These are phyloP conservation scores for Spheniscus mendiculus DNA, from an alignment of 2,113 vertebrate genomes.

Conservation along the genomic window DNA sequence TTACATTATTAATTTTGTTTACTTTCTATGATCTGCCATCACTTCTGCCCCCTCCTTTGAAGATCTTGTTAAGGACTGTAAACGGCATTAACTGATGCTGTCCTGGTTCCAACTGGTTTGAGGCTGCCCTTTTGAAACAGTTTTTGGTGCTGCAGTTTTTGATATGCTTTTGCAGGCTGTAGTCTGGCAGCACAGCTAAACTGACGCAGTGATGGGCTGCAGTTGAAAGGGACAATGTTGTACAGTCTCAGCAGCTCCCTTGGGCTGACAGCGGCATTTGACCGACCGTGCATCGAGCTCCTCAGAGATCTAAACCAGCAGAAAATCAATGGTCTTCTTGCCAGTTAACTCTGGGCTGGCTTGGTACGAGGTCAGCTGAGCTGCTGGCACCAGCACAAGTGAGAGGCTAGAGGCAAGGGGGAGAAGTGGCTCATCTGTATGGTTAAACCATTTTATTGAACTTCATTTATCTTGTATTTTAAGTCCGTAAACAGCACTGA, in stretches of 20 bases:
- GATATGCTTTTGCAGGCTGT: background rate
- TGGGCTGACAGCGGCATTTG: background rate
- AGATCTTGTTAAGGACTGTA: background rate
- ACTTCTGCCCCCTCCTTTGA: background rate
- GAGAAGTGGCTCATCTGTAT: background rate
- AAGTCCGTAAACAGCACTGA: background rate
- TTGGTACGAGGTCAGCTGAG: background rate
- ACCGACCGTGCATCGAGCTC: rapidly evolving
- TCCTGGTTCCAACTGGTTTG: background rate
- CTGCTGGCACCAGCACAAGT: background rate
- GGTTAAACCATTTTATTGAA: background rate
- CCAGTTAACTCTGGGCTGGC: background rate
- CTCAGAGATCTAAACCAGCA: background rate
- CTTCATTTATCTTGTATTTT: background rate
- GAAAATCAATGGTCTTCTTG: background rate
- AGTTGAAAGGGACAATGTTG: background rate
- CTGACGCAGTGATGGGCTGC: background rate
- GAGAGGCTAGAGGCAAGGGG: background rate
- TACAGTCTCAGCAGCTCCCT: background rate
- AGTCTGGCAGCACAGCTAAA: background rate
- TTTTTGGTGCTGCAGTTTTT: background rate
- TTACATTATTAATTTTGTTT: background rate
- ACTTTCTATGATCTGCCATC: background rate
- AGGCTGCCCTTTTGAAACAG: background rate
- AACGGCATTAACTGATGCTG: background rate